phyloP scores from a whole-genome alignment of 2,888 invertebrate species.

The Amphipyra tragopoginis region DNA sequence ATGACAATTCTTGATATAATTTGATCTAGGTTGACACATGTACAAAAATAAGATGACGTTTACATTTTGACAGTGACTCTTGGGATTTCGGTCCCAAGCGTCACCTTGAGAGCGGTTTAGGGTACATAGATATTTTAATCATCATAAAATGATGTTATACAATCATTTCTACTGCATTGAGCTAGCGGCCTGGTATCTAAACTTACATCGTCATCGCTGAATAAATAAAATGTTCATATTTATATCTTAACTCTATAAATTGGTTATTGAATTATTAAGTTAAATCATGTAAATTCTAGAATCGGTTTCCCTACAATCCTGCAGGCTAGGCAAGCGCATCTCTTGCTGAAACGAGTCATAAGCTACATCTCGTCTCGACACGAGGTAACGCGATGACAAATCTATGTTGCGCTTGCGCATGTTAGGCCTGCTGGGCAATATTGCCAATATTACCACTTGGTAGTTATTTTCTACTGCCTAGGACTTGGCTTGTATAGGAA shows the following conservation, averaged over 20 bases:
- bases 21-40: not conserved
- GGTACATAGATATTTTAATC: constrained; percentile 1
- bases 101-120: constrained; percentile 18
- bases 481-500: not conserved
- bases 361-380: no score
- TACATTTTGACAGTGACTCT: constrained; percentile 10
- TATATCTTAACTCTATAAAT: constrained; percentile 41
- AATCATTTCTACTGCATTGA: not conserved
- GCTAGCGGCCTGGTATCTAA: constrained; percentile 40
- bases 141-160: not conserved
- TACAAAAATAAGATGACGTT: constrained; percentile 6
- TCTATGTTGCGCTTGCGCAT: no score
- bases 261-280: constrained; percentile 32
- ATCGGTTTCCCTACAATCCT: not conserved
- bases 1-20: constrained; percentile 8
- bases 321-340: no score
- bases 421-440: no score
- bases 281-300: constrained; percentile 3
- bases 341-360: no score
- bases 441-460: no score
- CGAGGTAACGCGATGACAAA: no score
- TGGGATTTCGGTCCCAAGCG: not conserved
- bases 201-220: constrained; percentile 33
- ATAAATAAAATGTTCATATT: constrained; percentile 50
- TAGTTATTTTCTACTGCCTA: no score